Evolutionary conservation across 37 sponge, comb jelly and placozoan genomes (phyloP), one percentile per base, ranked within the genome.

Genomic region (Aphrocallistes beatrix): DNA sequence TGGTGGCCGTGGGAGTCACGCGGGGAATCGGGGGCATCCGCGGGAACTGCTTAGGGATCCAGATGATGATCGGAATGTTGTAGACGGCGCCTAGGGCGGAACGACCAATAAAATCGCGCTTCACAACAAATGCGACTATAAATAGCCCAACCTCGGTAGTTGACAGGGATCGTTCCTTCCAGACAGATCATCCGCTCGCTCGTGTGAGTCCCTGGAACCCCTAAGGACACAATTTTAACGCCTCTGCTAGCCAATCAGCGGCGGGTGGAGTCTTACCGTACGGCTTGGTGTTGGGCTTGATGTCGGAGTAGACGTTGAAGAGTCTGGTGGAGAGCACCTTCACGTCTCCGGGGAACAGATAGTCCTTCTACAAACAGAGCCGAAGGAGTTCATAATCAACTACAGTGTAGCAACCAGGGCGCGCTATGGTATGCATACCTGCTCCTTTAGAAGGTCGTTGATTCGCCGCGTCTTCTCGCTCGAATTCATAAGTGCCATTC

Each of bases 1-100:
- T 99, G 39, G 87, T 91, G 0, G 82, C 39, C 30, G 99, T 99
- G 38, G 99, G 99, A 8, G 87, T 91, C 40, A 99, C 99, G 38
- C 85, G 85, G 30, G 89, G 88, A 0, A 91, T 87, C 1, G 99
- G 99, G 10, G 89, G 81, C 23, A 87, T 38, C 38, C 91, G 42
- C 32, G 99, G 99, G 51, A 92, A 92, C 36, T 87, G 88, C n/a
- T 60, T 82, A 0, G 83, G 85, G 25, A 99, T 47, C 92, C 91
- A 99, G 30, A 96, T 91, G 51, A 39, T 85, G 13, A 99, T 81
- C 1, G 99, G 99, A 38, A 99, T 99, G 88, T 99, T 96, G 91
- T 99, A 99, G 0, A 51, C 90, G 81, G 60, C 51, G 10, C 96
- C 97, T 92, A 38, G 6, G n/a, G n/a, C n/a, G n/a, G n/a, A n/a